Evolutionary conservation across 2,797 vertebrate species (phyloP), one percentile per base, ranked within the genome.

Genomic region (Cynodonichthys magdalenae): DNA sequence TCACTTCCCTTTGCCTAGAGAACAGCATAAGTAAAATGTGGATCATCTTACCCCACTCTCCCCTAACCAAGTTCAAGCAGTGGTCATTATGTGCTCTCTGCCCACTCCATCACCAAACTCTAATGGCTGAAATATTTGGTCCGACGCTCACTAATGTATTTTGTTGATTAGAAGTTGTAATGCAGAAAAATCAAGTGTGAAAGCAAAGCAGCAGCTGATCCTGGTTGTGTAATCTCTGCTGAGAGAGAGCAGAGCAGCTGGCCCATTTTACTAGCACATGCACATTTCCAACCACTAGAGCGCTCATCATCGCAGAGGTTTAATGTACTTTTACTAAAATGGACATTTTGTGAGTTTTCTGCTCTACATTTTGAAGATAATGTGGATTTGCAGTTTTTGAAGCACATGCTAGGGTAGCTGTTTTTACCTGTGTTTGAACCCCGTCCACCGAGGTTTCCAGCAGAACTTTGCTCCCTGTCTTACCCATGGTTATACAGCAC

Each of bases 381-480:
- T 42, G 6, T n/a, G 29, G 11, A 24, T 31, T 18, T 19, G 20
- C 18, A 57, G 46, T 65, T 45, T 18, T 27, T 24, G 17, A n/a
- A 51, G 34, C 12, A 15, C 31, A 28, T 27, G 0, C 49, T 41
- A 54, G 46, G n/a, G 9, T 17, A 20, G 7, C 1, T 58, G 49
- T 47, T 51, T 56, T 76, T 81, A 91, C 91, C 89, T 87, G 92
- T 1, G 72, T 68, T 68, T 85, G 91, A 58, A 89, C 80, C 9
- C 90, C 90, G n/a, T 93, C 90, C 71, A 90, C 71, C 0, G 90
- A 75, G 17, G 89, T 59, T 55, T 92, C 84, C 49, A 64, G 79
- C 39, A 91, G 81, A 48, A 91, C 85, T 83, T 93, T 93, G 60
- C 92, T 93, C 36, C 83, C 87, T 0, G 64, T 67, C 69, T 86